phyloP scores from a whole-genome alignment of 2,888 invertebrate species.

The Matsumyia berberina region DNA sequence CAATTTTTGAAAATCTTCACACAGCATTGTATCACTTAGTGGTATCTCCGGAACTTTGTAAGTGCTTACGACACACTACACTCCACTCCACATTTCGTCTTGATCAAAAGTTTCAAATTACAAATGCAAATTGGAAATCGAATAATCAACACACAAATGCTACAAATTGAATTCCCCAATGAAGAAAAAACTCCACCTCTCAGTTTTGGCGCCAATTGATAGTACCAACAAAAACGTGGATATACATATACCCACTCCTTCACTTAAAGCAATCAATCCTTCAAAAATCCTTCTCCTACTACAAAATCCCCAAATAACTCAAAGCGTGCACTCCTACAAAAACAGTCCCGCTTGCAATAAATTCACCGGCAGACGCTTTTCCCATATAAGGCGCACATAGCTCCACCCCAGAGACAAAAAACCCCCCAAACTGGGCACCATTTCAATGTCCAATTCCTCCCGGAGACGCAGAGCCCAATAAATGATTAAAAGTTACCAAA shows the following conservation, averaged over 20 bases:
- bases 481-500: conserved; percentile 45
- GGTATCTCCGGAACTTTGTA: too few species aligned
- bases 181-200: background rate
- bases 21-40: too few species aligned
- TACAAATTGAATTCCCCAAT: background rate
- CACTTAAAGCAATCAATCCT: conserved; percentile 61
- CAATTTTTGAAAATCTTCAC: too few species aligned
- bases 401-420: conserved; percentile 68
- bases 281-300: conserved; percentile 62
- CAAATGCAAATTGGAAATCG: background rate
- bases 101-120: too few species aligned
- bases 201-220: conserved; percentile 56
- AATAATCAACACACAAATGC: background rate
- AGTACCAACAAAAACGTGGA: conserved; percentile 6
- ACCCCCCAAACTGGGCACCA: conserved; percentile 52
- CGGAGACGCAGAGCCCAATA: conserved; percentile 39
- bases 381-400: conserved; percentile 67
- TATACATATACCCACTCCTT: conserved; percentile 39
- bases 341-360: conserved; percentile 31
- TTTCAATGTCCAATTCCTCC: conserved; percentile 52
- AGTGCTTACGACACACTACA: too few species aligned
- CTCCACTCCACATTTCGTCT: too few species aligned
- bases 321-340: conserved; percentile 19
- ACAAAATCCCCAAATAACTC: conserved; percentile 61
- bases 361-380: conserved; percentile 65